A percentile compares a stretch with the other conserved stretches of the same genome.
These are phyloP conservation scores for Heterotis niloticus DNA, from an alignment of 2,113 vertebrate species.

Conservation along the genomic window DNA sequence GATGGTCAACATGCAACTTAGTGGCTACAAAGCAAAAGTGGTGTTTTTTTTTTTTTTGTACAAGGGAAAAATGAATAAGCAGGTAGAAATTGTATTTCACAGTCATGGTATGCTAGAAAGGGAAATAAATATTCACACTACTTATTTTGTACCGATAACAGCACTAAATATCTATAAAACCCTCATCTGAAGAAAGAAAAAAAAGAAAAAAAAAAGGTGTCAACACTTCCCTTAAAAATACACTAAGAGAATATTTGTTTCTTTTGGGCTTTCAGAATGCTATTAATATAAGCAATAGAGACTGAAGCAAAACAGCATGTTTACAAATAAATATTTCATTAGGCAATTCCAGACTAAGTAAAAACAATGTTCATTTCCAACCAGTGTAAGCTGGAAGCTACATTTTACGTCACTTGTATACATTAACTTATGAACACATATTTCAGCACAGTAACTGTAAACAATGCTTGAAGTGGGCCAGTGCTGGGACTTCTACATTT, in stretches of 20 bases:
- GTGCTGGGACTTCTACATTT: too few relatives aligned
- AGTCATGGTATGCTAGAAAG: not conserved
- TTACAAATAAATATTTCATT: not conserved
- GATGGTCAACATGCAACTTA: not conserved
- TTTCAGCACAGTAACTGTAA: not conserved
- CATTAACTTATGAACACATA: not conserved
- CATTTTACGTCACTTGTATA: not conserved
- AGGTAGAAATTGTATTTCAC: not conserved
- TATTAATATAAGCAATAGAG: not conserved
- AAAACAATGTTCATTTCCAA: not conserved
- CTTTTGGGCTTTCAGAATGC: not conserved
- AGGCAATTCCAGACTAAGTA: not conserved
- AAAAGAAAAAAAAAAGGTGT: not conserved
- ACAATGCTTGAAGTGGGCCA: too few relatives aligned
- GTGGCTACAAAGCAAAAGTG: constrained; percentile 1
- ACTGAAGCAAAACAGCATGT: not conserved
- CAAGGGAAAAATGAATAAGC: not conserved
- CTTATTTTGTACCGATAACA: not conserved
- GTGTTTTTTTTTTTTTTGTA: too few relatives aligned
- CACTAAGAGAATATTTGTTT: not conserved
- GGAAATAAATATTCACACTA: too few relatives aligned
- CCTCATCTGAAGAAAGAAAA: not conserved
- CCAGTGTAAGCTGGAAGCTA: not conserved
- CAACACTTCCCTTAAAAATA: not conserved
- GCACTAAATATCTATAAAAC: not conserved